Evolutionary conservation across 1,140 invertebrate species (phyloP).

Genomic region (Drosophila orena): DNA sequence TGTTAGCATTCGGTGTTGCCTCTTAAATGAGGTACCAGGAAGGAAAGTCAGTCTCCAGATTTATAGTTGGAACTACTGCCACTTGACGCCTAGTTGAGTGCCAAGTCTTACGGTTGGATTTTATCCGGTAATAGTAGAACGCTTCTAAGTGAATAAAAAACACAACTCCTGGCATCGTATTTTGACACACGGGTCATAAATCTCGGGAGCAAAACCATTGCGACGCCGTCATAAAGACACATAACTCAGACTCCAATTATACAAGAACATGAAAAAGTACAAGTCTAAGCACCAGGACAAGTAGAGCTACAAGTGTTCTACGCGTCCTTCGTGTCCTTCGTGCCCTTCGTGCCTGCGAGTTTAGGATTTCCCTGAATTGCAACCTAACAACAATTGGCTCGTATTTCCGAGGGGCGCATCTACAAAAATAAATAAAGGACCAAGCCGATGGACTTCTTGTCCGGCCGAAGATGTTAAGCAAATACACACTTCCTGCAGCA

Average conservation of each 20-base stretch:
- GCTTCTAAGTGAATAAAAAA: not conserved
- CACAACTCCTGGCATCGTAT: slow-evolving; percentile 45
- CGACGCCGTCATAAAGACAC: slow-evolving; percentile 70
- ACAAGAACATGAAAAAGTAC: not conserved
- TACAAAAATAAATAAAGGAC: slow-evolving; percentile 73
- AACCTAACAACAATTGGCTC: slow-evolving; percentile 80
- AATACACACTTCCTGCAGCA: slow-evolving; percentile 76
- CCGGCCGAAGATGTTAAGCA: slow-evolving; percentile 64
- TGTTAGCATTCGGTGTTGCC: slow-evolving; percentile 62
- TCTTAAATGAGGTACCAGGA: slow-evolving; percentile 67
- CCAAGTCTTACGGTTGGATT: slow-evolving; percentile 57
- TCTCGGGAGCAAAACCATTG: slow-evolving; percentile 51
- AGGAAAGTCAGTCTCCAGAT: slow-evolving; percentile 8
- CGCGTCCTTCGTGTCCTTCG: slow-evolving; percentile 26
- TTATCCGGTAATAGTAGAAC: not conserved
- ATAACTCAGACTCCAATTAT: slow-evolving; percentile 55
- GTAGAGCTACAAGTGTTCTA: slow-evolving; percentile 48
- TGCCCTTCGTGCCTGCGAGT: slow-evolving; percentile 21
- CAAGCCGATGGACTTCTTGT: slow-evolving; percentile 30
- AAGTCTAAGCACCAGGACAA: slow-evolving; percentile 26
- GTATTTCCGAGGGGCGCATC: slow-evolving; percentile 62
- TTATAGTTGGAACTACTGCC: slow-evolving; percentile 14
- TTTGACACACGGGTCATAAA: slow-evolving; percentile 80
- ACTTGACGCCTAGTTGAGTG: slow-evolving; percentile 77
- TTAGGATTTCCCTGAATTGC: slow-evolving; percentile 73